These are phyloP conservation scores for Mustela nigripes DNA, from an alignment of 2,113 vertebrate genomes.

Conservation along the genomic window DNA sequence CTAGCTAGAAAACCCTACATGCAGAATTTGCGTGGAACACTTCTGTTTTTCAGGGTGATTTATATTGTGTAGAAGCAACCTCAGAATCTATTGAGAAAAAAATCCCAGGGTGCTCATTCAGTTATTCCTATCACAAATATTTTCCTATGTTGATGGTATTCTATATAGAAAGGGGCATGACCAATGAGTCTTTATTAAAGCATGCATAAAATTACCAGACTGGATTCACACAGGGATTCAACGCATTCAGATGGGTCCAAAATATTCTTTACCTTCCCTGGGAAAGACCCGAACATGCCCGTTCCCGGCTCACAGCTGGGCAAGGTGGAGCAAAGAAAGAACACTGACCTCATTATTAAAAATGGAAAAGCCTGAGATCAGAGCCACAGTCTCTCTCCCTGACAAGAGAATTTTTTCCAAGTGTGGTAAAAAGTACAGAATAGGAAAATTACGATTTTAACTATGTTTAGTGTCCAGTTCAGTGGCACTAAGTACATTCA, in stretches of 20 bases:
- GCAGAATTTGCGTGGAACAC: neutral
- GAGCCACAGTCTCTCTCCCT: neutral
- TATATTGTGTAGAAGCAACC: neutral
- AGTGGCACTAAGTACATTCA: neutral
- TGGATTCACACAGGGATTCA: neutral
- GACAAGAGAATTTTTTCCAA: neutral
- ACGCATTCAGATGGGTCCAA: neutral
- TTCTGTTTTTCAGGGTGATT: constrained; percentile 6
- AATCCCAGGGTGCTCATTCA: neutral
- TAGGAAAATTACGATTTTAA: neutral
- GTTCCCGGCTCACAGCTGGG: neutral
- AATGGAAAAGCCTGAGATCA: neutral
- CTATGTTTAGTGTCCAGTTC: neutral
- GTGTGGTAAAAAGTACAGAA: neutral
- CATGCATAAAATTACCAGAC: neutral
- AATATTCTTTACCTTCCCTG: neutral
- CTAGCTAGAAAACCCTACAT: neutral
- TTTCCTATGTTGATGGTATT: neutral
- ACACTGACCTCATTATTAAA: neutral
- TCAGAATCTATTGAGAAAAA: neutral
- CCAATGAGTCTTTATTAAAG: neutral
- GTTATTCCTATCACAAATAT: neutral
- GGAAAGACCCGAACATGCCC: neutral
- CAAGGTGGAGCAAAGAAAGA: neutral
- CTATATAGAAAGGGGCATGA: neutral